Conservation (phyloP, 2,888 invertebrate species). For the Megastigmus dorsalis region DNA sequence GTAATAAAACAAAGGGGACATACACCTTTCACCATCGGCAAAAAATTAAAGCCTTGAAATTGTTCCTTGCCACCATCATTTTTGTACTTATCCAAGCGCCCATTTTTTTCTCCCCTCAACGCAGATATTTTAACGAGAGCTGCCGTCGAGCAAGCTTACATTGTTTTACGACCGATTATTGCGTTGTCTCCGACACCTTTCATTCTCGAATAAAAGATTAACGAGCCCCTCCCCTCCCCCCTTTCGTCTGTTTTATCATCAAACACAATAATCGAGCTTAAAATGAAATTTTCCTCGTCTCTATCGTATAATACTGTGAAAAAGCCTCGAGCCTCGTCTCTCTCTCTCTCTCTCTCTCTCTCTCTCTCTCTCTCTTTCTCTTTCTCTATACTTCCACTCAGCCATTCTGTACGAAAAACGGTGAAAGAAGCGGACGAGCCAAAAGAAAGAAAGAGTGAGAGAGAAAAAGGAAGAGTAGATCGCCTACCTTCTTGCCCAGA, state of each 20-base stretch:
- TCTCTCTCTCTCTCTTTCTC: too few species aligned
- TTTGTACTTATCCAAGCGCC: too few species aligned
- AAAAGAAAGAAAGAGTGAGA: conserved; percentile 5
- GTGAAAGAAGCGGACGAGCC: background rate
- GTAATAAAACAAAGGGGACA: too few species aligned
- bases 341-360: too few species aligned
- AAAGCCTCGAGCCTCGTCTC: too few species aligned
- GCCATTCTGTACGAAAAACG: background rate
- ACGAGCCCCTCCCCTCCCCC: background rate
- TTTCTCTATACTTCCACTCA: conserved; percentile 10
- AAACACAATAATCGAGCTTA: conserved; percentile 44
- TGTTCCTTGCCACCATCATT: too few species aligned
- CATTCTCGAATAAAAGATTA: background rate
- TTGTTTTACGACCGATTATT: conserved; percentile 25
- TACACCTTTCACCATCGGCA: too few species aligned
- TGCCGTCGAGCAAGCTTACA: too few species aligned
- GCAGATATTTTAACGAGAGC: too few species aligned
- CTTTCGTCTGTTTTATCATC: conserved; percentile 8
- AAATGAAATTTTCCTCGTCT: conserved; percentile 18
- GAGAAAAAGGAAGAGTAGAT: conserved; percentile 12
- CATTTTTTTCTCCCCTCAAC: too few species aligned
- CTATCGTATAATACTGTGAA: conserved; percentile 13
- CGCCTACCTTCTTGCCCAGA: background rate
- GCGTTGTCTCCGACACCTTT: background rate
- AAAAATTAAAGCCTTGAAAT: too few species aligned